phyloP scores from a whole-genome alignment of 2,113 vertebrate genomes.

The Emydura subglobosa region DNA sequence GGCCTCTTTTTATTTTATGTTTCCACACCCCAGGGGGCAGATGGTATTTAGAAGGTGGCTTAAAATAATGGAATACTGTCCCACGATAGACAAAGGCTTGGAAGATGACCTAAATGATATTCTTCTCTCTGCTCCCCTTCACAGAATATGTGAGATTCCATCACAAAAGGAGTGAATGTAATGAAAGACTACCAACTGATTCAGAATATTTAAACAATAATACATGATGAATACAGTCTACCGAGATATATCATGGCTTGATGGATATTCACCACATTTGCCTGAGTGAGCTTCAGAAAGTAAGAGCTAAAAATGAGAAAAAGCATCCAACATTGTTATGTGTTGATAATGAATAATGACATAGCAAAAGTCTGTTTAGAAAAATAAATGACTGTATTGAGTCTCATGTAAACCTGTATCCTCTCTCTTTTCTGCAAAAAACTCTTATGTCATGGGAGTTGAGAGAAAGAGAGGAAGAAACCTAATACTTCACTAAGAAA shows the following conservation, averaged over 20 bases:
- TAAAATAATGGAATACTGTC: not conserved
- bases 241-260: not conserved
- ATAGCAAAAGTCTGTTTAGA: not conserved
- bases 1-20: not conserved
- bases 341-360: not conserved
- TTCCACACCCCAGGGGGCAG: not conserved
- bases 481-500: not conserved
- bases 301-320: not conserved
- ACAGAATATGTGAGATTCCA: not conserved
- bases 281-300: not conserved
- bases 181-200: not conserved
- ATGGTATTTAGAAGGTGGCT: not conserved
- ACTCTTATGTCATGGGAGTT: not conserved
- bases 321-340: not conserved
- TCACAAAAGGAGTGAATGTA: not conserved
- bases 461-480: not conserved
- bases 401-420: not conserved
- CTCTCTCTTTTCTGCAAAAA: not conserved
- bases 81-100: not conserved
- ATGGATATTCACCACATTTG: not conserved
- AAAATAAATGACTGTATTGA: rapidly evolving
- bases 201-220: not conserved
- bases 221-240: not conserved
- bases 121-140: not conserved
- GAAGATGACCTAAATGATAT: not conserved